phyloP scores from a whole-genome alignment of 2,888 invertebrate species.

The Netelia melanura region DNA sequence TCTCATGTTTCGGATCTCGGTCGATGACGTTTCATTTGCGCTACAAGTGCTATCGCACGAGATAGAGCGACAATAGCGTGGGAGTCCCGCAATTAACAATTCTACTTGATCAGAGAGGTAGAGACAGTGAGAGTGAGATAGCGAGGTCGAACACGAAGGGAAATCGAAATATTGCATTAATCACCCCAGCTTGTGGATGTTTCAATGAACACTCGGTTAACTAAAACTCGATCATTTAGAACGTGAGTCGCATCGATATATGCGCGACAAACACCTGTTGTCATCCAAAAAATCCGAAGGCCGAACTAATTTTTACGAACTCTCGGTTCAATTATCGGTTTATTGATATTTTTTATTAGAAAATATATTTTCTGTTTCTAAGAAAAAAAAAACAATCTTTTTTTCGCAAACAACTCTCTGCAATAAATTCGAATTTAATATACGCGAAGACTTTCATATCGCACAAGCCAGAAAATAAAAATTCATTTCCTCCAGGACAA shows the following conservation, averaged over 20 bases:
- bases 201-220: background rate
- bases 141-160: background rate
- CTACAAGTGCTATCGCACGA: background rate
- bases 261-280: background rate
- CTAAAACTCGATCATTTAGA: background rate
- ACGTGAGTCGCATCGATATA: background rate
- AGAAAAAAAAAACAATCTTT: no score
- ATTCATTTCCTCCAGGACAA: no score
- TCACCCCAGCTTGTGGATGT: background rate
- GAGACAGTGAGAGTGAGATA: background rate
- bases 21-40: background rate
- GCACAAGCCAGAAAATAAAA: no score
- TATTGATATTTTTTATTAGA: no score
- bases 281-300: background rate
- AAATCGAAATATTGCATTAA: background rate
- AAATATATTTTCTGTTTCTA: background rate
- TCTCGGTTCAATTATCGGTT: background rate
- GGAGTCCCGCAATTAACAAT: constrained; percentile 1
- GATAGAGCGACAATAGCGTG: constrained; percentile 5
- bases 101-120: background rate
- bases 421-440: no score
- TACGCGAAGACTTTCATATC: no score
- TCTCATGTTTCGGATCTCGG: constrained; percentile 8
- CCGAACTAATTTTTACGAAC: background rate
- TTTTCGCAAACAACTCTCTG: no score